These are phyloP conservation scores for Cololabis saira DNA, from an alignment of 2,113 vertebrate genomes.

Conservation along the genomic window DNA sequence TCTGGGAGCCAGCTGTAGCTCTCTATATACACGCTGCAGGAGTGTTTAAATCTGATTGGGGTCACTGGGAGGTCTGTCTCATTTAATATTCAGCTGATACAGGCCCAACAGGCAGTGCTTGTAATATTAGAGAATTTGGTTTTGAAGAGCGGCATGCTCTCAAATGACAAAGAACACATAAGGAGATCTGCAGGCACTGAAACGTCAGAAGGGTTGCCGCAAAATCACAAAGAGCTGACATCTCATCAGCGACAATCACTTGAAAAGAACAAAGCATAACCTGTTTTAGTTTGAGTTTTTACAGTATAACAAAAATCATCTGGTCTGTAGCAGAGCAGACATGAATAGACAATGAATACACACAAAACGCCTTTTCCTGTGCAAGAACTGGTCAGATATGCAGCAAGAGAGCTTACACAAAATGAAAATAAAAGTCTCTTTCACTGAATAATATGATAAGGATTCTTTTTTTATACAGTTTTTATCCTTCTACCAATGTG, in stretches of 20 bases:
- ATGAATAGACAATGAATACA: no score
- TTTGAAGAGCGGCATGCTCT: not conserved
- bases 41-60: slow-evolving; percentile 65
- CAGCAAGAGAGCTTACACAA: no score
- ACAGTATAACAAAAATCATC: no score
- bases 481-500: no score
- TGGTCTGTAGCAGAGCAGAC: no score
- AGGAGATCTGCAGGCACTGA: not conserved
- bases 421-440: no score
- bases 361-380: no score
- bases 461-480: no score
- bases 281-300: no score
- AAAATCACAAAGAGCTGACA: slow-evolving; percentile 28
- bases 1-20: slow-evolving; percentile 80
- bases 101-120: not conserved
- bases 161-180: slow-evolving; percentile 18
- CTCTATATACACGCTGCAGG: slow-evolving; percentile 30
- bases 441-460: no score
- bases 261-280: no score
- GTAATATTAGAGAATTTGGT: slow-evolving; percentile 12
- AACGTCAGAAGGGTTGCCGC: slow-evolving; percentile 1
- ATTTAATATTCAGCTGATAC: slow-evolving; percentile 56
- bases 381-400: no score
- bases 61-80: slow-evolving; percentile 59
- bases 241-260: slow-evolving; percentile 15